Percentiles rank a stretch among this genome's conserved stretches.
Evolutionary conservation across 2,797 vertebrate species (phyloP).

Genomic region (Coilia nasus): DNA sequence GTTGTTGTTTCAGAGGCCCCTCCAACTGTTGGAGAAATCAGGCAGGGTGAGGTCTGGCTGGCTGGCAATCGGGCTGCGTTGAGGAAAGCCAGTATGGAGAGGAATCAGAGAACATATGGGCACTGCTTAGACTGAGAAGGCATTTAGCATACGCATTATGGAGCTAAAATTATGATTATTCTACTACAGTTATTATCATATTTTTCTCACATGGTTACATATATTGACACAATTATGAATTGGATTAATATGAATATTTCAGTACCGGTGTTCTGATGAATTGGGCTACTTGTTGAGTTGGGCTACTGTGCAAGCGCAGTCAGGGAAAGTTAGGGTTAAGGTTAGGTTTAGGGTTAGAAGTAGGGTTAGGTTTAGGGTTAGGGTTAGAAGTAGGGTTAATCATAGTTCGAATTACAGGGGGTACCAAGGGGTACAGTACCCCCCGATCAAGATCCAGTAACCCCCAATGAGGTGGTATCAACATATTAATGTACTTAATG

Average conservation of each 20-base stretch:
- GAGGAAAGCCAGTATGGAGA: background rate
- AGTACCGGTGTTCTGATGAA: background rate
- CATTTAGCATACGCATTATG: background rate
- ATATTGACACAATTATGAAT: background rate
- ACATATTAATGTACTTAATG: no score
- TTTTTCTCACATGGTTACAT: background rate
- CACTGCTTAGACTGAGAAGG: background rate
- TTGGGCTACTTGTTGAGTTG: no score
- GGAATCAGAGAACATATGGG: constrained; percentile 31
- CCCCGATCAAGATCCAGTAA: no score
- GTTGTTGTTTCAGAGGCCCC: background rate
- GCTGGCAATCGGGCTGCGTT: background rate
- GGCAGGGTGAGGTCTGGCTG: background rate
- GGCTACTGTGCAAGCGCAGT: no score
- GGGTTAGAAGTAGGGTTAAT: no score
- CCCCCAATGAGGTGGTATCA: no score
- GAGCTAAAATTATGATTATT: background rate
- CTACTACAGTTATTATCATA: background rate
- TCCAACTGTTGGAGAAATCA: background rate
- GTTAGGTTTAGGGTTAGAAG: no score
- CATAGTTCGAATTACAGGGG: no score
- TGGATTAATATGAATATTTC: background rate
- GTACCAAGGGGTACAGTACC: no score
- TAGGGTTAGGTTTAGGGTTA: no score
- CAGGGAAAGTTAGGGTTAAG: no score